Base-by-base conservation (phyloP, 2,888 invertebrate species). In the Drosophila percnosoma region DNA sequence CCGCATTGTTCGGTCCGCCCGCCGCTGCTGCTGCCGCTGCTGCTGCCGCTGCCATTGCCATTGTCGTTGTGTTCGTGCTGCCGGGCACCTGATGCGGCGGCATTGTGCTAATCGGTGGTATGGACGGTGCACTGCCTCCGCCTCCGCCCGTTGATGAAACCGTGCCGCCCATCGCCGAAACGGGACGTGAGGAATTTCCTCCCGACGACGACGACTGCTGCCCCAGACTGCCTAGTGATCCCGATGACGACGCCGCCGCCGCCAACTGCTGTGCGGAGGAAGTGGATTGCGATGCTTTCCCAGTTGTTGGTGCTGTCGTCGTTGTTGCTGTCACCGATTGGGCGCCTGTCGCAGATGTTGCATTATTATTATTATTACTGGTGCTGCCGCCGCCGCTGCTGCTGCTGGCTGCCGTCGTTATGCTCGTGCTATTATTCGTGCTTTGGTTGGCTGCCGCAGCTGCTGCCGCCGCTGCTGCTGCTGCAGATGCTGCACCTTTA, bases 61-160 rank as follows among this genome's bases (percentile, higher is more conserved):
- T 95, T 68, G 96, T 95, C 74, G 96, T 95, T 63, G 96, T 96
- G 71, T 96, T 96, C 78, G 96, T 96, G 90, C 96, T 96, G 74
- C 96, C 95, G 59, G 96, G 96, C 78, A 96, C 95, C 54, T 95
- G 90, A 77, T 91, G 90, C 65, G 93, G 93, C 68, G 93, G 91
- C 72, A 92, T 88, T 75, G 92, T 93, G 78, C 92, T 92, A 75
- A 93, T 92, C 86, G 93, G 93, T 84, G 93, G 92, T 87, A 92
- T 92, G 87, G 85, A 94, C 93, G 94, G 87, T 66, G 87, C 78
- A 68, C 45, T 45, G 45, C 82, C 87, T 68, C 87, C 83, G 49
- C 77, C 91, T 82, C 82, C 91, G 83, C 82, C 91, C 75, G 86
- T 92, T 66, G 87, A 92, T 83, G 88, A 91, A 75, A 87, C 92